Conservation (phyloP, 1,140 invertebrate genomes). For the Drosophila sucinea region DNA sequence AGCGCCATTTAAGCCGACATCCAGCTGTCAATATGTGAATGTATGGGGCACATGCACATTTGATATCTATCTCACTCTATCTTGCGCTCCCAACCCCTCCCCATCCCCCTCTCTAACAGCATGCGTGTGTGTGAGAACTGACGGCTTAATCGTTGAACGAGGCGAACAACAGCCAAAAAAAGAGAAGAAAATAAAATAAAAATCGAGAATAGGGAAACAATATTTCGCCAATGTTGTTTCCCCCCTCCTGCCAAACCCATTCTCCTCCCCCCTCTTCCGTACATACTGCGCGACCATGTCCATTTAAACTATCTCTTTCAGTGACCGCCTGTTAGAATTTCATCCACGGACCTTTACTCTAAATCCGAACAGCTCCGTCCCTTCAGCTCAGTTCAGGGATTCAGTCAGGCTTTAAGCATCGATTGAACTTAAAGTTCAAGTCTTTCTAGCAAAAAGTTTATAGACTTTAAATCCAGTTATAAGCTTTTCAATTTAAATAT, state of each 20-base stretch:
- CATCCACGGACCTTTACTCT: not conserved
- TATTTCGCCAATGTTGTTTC: slow-evolving; percentile 1
- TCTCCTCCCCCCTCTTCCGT: not conserved
- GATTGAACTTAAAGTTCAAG: not conserved
- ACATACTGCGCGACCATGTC: not conserved
- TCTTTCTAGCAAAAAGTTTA: not conserved
- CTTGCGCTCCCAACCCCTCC: not conserved
- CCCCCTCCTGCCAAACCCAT: not conserved
- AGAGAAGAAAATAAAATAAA: not conserved
- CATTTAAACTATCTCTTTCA: slow-evolving; percentile 9
- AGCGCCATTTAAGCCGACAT: slow-evolving; percentile 16
- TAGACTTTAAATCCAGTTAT: too few relatives aligned
- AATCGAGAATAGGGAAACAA: slow-evolving; percentile 2
- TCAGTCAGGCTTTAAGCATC: slow-evolving; percentile 7
- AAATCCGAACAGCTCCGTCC: not conserved
- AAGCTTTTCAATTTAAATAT: too few relatives aligned
- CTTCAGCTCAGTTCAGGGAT: not conserved
- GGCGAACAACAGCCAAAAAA: slow-evolving; percentile 27
- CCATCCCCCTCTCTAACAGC: not conserved
- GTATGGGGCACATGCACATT: slow-evolving; percentile 1
- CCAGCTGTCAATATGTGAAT: slow-evolving; percentile 52
- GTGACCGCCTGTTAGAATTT: slow-evolving; percentile 7
- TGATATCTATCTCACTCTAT: slow-evolving; percentile 6
- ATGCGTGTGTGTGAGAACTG: slow-evolving; percentile 32
- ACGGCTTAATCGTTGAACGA: slow-evolving; percentile 57